These are phyloP conservation scores for Ariolimax columbianus DNA, from an alignment of 2,888 invertebrate species.

Conservation along the genomic window DNA sequence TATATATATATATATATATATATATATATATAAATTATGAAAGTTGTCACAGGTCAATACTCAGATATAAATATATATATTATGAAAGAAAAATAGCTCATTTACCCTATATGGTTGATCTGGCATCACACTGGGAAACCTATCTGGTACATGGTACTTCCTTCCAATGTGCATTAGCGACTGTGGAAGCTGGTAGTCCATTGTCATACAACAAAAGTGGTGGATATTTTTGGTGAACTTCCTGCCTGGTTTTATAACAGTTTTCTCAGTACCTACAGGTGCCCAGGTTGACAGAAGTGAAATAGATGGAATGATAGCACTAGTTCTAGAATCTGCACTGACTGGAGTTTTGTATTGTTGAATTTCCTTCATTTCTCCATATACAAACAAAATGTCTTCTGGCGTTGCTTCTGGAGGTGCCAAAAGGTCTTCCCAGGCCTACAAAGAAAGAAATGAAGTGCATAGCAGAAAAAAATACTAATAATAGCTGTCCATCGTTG, in stretches of 20 bases:
- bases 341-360: slow-evolving; percentile 55
- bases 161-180: slow-evolving; percentile 70
- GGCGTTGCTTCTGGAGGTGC: slow-evolving; percentile 67
- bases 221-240: slow-evolving; percentile 67
- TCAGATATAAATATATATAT: background rate
- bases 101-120: slow-evolving; percentile 68
- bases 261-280: slow-evolving; percentile 57
- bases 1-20: no score
- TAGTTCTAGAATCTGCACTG: slow-evolving; percentile 35
- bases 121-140: slow-evolving; percentile 64
- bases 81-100: background rate
- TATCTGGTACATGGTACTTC: slow-evolving; percentile 74
- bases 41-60: no score
- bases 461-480: no score
- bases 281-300: slow-evolving; percentile 74
- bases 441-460: background rate
- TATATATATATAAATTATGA: no score
- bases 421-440: slow-evolving; percentile 73
- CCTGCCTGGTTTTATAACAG: slow-evolving; percentile 40
- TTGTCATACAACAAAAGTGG: slow-evolving; percentile 75
- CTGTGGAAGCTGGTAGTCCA: slow-evolving; percentile 73
- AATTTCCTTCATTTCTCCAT: slow-evolving; percentile 63
- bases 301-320: slow-evolving; percentile 61
- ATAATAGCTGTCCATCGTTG: no score
- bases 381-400: slow-evolving; percentile 73